Evolutionary conservation across 2,113 vertebrate genomes (phyloP), one percentile per base, ranked within the genome.

Genomic region (Triplophysa rosa): DNA sequence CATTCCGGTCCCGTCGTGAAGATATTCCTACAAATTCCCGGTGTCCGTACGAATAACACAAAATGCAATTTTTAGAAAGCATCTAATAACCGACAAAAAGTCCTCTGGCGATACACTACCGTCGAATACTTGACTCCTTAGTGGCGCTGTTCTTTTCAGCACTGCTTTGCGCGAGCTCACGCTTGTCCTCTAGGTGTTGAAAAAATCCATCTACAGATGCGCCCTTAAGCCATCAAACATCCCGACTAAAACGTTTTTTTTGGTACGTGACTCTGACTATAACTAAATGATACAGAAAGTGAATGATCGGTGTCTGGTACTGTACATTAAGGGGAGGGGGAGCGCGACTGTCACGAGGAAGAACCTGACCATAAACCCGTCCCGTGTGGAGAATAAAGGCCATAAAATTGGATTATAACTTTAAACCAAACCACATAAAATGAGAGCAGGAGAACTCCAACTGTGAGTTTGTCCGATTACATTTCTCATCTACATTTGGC

Each of bases 81-180:
- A 14, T n/a, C 54, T 16, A 58, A n/a, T 58, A 21, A 64, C 45
- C 33, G 54, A 19, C 67, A 79, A 11, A 37, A 84, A 84, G 12
- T 76, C 86, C 59, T 8, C 62, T n/a, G 74, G 71, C 19, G 58
- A 45, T 8, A 21, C n/a, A 17, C 42, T 24, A 40, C 54, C 47
- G n/a, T 37, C n/a, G 42, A 16, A 67, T 68, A 71, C 54, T 75
- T 4, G 21, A 13, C 16, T 62, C 10, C 10, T 14, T 8, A 37
- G 23, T 37, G 84, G 79, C 77, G 71, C 86, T 89, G 87, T 89
- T 86, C 86, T 63, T 80, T 88, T 87, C 87, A 89, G 88, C 80
- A 78, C 64, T 49, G 10, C 49, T 67, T 47, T 2, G 73, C 47
- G 75, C 70, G 70, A 40, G 70, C 71, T 45, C 49, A 59, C 77